Evolutionary conservation across 2,888 invertebrate species (phyloP).

Genomic region (Latrodectus hesperus): DNA sequence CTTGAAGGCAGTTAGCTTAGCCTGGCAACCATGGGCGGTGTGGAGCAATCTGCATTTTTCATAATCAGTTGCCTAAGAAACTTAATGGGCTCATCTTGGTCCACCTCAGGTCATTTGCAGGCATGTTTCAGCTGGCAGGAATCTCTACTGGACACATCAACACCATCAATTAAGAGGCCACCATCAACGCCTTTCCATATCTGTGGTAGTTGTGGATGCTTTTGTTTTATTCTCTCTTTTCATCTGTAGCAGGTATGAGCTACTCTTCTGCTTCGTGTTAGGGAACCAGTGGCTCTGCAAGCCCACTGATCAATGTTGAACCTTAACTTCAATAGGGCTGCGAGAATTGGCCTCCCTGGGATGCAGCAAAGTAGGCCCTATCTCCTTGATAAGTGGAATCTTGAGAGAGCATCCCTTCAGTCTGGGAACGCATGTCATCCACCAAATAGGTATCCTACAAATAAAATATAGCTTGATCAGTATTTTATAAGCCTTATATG

Average conservation of each 20-base stretch:
- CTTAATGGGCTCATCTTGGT: conserved; percentile 16
- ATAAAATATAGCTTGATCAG: conserved; percentile 72
- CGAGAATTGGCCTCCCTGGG: conserved; percentile 76
- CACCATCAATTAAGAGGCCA: conserved; percentile 60
- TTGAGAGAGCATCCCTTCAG: conserved; percentile 95
- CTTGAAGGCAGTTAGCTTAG: conserved; percentile 11
- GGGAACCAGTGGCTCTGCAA: conserved; percentile 62
- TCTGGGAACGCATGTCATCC: conserved; percentile 91
- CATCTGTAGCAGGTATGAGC: conserved; percentile 61
- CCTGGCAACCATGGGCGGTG: conserved; percentile 10
- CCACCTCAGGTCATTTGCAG: conserved; percentile 20
- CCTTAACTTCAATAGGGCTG: conserved; percentile 74
- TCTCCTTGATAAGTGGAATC: conserved; percentile 88
- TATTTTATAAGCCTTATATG: background rate
- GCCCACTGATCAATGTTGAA: conserved; percentile 65
- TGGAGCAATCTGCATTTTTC: conserved; percentile 32
- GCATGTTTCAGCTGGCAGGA: conserved; percentile 59
- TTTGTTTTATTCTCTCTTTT: conserved; percentile 56
- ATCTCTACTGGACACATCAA: conserved; percentile 67
- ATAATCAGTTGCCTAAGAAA: conserved; percentile 23
- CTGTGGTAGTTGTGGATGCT: conserved; percentile 65
- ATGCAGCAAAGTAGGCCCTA: conserved; percentile 74
- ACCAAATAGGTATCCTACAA: conserved; percentile 88
- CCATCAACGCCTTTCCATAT: conserved; percentile 63
- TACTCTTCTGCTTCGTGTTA: conserved; percentile 47